Evolutionary conservation across 2,113 vertebrate species (phyloP).

Genomic region (Empidonax alnorum): DNA sequence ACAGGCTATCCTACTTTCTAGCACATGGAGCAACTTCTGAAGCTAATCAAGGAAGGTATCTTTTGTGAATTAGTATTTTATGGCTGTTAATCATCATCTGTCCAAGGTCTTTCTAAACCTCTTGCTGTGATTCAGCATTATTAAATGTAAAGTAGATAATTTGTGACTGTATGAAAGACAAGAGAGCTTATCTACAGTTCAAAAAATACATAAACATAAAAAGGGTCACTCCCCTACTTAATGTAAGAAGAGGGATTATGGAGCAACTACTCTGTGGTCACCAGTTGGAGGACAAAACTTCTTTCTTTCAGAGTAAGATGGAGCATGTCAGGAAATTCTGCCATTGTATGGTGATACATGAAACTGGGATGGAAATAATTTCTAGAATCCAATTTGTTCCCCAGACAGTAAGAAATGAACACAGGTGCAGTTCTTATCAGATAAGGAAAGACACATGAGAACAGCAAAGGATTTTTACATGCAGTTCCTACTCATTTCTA

Average conservation of each 20-base stretch:
- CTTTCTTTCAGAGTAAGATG: neutral
- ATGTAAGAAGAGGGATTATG: neutral
- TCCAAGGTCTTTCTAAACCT: neutral
- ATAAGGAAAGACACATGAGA: neutral
- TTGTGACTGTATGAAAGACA: neutral
- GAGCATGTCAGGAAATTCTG: neutral
- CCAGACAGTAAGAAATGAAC: neutral
- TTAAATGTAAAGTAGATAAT: neutral
- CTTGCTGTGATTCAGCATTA: neutral
- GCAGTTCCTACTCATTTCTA: neutral
- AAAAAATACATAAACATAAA: neutral
- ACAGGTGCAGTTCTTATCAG: neutral
- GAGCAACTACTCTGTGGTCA: neutral
- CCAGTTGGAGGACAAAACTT: neutral
- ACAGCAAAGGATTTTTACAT: neutral
- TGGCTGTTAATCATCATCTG: neutral
- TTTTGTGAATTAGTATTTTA: neutral
- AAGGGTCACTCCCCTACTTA: neutral
- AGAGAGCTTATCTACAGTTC: neutral
- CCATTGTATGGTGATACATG: neutral
- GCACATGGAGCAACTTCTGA: neutral
- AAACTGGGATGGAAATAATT: neutral
- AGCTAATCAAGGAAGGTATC: neutral
- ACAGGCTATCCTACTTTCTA: neutral
- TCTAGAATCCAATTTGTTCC: neutral